Base-by-base conservation (phyloP, 1,140 invertebrate species). In the Sycophaga agraensis region DNA sequence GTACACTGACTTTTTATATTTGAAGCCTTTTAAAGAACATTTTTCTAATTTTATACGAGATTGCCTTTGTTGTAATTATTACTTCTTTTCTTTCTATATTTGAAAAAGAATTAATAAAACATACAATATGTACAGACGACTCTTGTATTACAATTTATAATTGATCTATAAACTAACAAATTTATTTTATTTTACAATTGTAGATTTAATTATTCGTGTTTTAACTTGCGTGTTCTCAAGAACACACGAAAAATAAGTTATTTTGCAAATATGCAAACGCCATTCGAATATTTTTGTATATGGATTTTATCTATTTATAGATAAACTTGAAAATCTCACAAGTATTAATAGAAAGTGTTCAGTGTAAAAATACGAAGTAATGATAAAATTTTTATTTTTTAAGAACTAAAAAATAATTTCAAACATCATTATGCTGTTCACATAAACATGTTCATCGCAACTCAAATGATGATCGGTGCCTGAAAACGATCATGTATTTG, bases 41-140 rank as follows among this genome's bases (percentile, higher is more conserved):
- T 19, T 14, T 22, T 22, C 19, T n/a, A 39, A 34, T 40, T 51
- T 31, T 5, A 17, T 42, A 58, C 45, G 8, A 40, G 55, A 48
- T 48, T 48, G 19, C 26, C 21, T 17, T 37, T 48, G 21, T 34
- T 43, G 1, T 21, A n/a, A 14, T 28, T 26, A 11, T 16, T 40
- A 9, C 39, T 51, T 43, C n/a, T 7, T 22, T 46, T 16, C 19
- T 34, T 12, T 58, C 21, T 42, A 51, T 51, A 49, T 39, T 35
- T 51, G 11, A 43, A 59, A 57, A 53, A 53, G 40, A 14, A 35
- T 31, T 35, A 37, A 51, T 51, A 43, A 39, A 60, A 46, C 50
- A 22, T 46, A 60, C 57, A 45, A 51, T 59, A 59, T 59, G 51
- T 59, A 59, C 58, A 59, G 21, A 35, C 49, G 46, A 51, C 17